Evolutionary conservation across 2,888 invertebrate genomes (phyloP).

Genomic region (Amiota mariae): DNA sequence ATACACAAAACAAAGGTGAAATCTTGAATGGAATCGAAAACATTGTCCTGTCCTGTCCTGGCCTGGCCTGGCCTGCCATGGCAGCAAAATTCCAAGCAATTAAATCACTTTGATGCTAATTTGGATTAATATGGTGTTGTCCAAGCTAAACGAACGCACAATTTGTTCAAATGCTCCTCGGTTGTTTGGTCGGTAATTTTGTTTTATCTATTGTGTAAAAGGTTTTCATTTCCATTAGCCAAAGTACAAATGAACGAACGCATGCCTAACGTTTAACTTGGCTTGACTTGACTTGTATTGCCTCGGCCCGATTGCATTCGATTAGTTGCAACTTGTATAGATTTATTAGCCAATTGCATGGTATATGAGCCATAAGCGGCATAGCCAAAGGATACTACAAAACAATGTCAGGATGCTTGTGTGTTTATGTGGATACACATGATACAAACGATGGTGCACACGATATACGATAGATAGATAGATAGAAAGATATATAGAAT

Average conservation of each 20-base stretch:
- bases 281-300: too few species aligned
- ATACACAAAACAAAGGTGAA: not conserved
- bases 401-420: not conserved
- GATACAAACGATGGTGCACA: not conserved
- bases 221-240: too few species aligned
- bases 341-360: constrained; percentile 57
- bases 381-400: constrained; percentile 15
- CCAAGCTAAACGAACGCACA: constrained; percentile 64
- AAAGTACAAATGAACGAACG: not conserved
- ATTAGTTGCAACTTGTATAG: constrained; percentile 58
- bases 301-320: constrained; percentile 30
- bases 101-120: constrained; percentile 75
- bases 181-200: not conserved
- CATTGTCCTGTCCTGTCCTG: too few species aligned
- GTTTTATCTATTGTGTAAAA: too few species aligned
- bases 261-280: constrained; percentile 9
- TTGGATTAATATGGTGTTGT: constrained; percentile 74
- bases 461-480: too few species aligned
- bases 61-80: not conserved
- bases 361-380: constrained; percentile 49
- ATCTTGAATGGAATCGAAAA: too few species aligned
- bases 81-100: constrained; percentile 73
- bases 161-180: constrained; percentile 60
- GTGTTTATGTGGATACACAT: not conserved
- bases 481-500: too few species aligned